phyloP scores from a whole-genome alignment of 2,888 invertebrate genomes.

The Bellardia bayeri region DNA sequence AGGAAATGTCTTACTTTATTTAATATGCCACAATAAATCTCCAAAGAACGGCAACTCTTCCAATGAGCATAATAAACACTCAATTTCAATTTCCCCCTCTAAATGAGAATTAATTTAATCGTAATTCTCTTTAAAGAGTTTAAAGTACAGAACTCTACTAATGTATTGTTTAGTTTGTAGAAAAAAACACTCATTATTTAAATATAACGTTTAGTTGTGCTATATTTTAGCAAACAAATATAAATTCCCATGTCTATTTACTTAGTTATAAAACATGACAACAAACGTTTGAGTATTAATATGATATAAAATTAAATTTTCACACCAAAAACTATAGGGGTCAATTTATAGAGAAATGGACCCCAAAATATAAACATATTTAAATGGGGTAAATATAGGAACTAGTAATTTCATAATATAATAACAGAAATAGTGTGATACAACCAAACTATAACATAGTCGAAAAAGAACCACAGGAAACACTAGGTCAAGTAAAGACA shows the following conservation, averaged over 20 bases:
- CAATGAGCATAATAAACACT: neutral
- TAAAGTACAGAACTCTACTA: neutral
- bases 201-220: slow-evolving; percentile 3
- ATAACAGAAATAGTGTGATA: slow-evolving; percentile 48
- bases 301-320: slow-evolving; percentile 44
- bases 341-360: slow-evolving; percentile 60
- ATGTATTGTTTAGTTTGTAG: neutral
- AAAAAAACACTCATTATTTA: neutral
- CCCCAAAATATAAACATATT: slow-evolving; percentile 22
- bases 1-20: too few species aligned
- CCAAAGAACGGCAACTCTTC: slow-evolving; percentile 45
- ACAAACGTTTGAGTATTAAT: slow-evolving; percentile 33
- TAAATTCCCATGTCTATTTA: slow-evolving; percentile 50
- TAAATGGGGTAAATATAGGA: slow-evolving; percentile 20
- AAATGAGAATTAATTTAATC: neutral
- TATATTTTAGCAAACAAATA: slow-evolving; percentile 23
- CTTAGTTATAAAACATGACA: neutral
- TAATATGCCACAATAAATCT: neutral
- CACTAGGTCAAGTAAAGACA: too few species aligned
- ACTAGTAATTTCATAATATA: slow-evolving; percentile 31
- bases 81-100: neutral
- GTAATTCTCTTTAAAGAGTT: neutral
- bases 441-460: slow-evolving; percentile 47
- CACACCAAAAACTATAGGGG: slow-evolving; percentile 63
- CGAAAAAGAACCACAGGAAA: slow-evolving; percentile 35